Evolutionary conservation across 2,113 vertebrate genomes (phyloP).

Genomic region (Spheniscus mendiculus): DNA sequence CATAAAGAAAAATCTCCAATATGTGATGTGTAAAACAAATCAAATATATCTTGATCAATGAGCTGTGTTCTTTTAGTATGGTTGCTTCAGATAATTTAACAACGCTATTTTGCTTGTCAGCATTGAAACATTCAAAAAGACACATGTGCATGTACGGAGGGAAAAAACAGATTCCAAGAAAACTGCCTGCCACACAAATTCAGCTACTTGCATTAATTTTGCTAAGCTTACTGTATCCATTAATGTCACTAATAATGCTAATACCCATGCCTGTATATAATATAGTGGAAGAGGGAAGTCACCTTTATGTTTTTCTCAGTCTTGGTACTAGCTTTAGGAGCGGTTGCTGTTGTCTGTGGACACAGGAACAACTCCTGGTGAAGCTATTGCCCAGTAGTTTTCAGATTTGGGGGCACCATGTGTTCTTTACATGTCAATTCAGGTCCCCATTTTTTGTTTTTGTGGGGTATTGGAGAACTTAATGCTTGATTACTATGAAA

Average conservation of each 20-base stretch:
- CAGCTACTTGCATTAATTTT: not conserved
- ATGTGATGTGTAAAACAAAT: not conserved
- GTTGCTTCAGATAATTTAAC: not conserved
- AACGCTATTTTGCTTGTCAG: not conserved
- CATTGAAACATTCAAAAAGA: not conserved
- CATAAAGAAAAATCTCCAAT: not conserved
- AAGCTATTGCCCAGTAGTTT: not conserved
- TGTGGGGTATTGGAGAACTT: not conserved
- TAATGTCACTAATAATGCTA: not conserved
- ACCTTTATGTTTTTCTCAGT: not conserved
- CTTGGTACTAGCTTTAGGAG: not conserved
- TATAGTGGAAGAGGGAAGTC: not conserved
- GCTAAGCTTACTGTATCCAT: not conserved
- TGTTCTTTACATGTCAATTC: not conserved
- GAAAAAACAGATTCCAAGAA: not conserved
- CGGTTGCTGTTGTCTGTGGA: not conserved
- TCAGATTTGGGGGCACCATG: not conserved
- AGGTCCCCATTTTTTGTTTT: not conserved
- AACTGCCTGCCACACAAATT: not conserved
- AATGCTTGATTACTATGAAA: not conserved
- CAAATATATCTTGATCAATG: not conserved
- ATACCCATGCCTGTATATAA: not conserved
- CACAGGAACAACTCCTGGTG: not conserved
- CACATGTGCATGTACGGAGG: accelerated
- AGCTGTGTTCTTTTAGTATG: not conserved